Evolutionary conservation across 2,797 vertebrate species (phyloP), one percentile per base, ranked within the genome.

Genomic region (Phataginus tetradactyla): DNA sequence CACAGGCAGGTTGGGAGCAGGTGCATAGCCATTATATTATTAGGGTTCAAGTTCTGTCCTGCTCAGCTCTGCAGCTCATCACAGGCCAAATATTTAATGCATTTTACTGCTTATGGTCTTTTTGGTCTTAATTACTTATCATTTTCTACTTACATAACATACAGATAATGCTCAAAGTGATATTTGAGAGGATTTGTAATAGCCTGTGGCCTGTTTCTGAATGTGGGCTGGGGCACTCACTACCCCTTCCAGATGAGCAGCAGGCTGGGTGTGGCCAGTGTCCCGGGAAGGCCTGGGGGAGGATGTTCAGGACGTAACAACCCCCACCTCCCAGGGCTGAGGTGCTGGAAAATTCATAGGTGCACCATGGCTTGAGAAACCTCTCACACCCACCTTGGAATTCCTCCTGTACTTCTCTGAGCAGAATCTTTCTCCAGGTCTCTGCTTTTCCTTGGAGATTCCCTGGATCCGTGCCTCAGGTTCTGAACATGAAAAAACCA

Each of bases 161-260:
- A 71, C 21, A 39, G 59, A 74, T 27, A 25, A 61, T 57, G 66
- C 84, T 78, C 71, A 63, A 34, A 45, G 21, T 13, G 59, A 34
- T 49, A 21, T 71, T 34, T 86, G 13, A 72, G 39, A 78, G 69
- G 63, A 3, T 55, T 79, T 45, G 25, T 20, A 39, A 25, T 15
- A 7, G 7, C 18, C 20, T 79, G 42, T n/a, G 89, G 55, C 23
- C 57, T 1, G 1, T 42, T 85, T 93, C 51, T 71, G 72, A 49
- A 15, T 0, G 0, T 37, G 74, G 66, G 21, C 27, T 15, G 21
- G 64, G 23, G 18, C 59, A 0, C 23, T 49, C 45, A 0, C 9
- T 10, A 49, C 5, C 3, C 20, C 37, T 45, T 27, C 51, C 20
- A 45, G 27, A 15, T 7, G 14, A 7, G 6, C 49, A 29, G 2